Evolutionary conservation across 1,140 invertebrate species (phyloP), one percentile per base, ranked within the genome.

Genomic region (Zaprionus gabonicus): DNA sequence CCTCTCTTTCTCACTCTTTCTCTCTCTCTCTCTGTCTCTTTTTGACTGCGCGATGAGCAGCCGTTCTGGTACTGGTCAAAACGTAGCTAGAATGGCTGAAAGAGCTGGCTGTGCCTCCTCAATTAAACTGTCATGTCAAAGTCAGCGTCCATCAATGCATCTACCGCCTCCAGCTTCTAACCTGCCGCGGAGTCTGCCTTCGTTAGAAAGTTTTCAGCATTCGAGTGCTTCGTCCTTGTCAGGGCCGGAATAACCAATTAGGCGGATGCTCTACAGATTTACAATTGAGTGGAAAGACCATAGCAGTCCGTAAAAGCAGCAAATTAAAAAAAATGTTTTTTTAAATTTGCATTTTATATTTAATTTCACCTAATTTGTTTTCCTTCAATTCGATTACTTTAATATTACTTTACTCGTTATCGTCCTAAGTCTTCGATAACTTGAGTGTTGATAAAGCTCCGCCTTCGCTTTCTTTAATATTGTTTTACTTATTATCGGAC

Each of bases 61-160:
- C 59, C 17, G 20, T 27, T 36, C 59, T 56, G 27, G 13, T 56
- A 27, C 12, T 38, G 41, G 41, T 46, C 41, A 46, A 46, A 46
- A 46, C 38, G 38, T 15, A 13, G 15, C 4, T n/a, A 4, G n/a
- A 15, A 7, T n/a, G 6, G n/a, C 41, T 17, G n/a, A 3, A 28
- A 7, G 2, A 36, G 17, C 77, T 80, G 65, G 41, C 41, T 17
- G n/a, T 46, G 41, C 41, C 76, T 78, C 75, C 81, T 81, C 84
- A 90, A 88, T 88, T 88, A 81, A 88, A 84, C 85, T 88, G 84
- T 81, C 84, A 88, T 84, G 84, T 87, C 84, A 88, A 87, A 88
- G 81, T 78, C 84, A 81, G 74, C 17, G 66, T 79, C 80, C 66
- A 64, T 86, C 82, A 77, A 82, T 79, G 79, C 62, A 25, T 25